Evolutionary conservation across 2,113 vertebrate species (phyloP), one percentile per base, ranked within the genome.

Genomic region (Cryptotis parvus): DNA sequence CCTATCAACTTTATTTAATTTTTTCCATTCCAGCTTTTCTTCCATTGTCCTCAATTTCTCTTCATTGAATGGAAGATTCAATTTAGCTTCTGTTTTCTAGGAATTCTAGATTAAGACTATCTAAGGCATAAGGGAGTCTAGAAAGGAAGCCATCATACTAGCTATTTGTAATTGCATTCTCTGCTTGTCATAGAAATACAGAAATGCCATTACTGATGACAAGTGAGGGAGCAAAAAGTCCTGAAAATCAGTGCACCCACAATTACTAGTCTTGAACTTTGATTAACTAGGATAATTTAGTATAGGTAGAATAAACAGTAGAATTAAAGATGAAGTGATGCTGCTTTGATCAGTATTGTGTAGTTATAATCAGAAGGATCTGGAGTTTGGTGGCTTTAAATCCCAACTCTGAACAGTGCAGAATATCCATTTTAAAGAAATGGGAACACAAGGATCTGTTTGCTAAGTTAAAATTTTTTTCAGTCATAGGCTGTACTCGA

Each of bases 1-100:
- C 20, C 20, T 7, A 75, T 37, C 65, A 90, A 66, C 37, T 85
- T 92, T 85, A 52, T 81, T 92, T 87, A 41, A 88, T 72, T 79
- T 89, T 75, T 35, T 12, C 16, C 6, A n/a, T 61, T 76, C 9
- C 49, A 78, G 33, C 31, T 66, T 85, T 81, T 11, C n/a, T 88
- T 91, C 20, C 5, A 70, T 82, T 83, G 31, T 68, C n/a, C 31
- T 84, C 82, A 77, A 9, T 90, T 90, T 78, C 89, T 43, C 45
- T 31, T 29, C 33, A 1, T n/a, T 76, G n/a, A 12, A 73, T 82
- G 29, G 35, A 72, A 85, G 18, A 72, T 91, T 89, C 70, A 90
- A 55, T 84, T 84, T 81, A 63, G 20, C 9, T 63, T 69, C 24
- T 74, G 20, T 89, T 91, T 91, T 74, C 39, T 33, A 74, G 20